phyloP scores from a whole-genome alignment of 2,113 vertebrate species.

The Fukomys damarensis region DNA sequence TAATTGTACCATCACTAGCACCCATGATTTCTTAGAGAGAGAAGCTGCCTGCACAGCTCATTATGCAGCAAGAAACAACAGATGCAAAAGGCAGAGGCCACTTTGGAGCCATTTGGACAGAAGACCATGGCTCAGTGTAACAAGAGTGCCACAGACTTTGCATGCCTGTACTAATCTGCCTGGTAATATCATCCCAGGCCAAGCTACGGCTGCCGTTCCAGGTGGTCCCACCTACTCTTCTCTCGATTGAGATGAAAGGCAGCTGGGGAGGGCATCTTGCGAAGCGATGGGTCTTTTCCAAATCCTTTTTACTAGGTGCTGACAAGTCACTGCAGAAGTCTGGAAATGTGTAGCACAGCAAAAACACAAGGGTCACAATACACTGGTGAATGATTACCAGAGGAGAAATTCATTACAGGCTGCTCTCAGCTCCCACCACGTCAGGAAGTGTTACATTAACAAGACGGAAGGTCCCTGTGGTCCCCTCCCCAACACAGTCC shows the following conservation, averaged over 20 bases:
- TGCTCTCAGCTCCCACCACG: constrained; percentile 43
- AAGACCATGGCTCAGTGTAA: background rate
- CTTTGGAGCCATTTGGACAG: constrained; percentile 62
- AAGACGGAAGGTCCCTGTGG: constrained; percentile 66
- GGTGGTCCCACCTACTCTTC: constrained; percentile 71
- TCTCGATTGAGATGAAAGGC: constrained; percentile 40
- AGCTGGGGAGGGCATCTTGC: constrained; percentile 52
- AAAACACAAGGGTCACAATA: constrained; percentile 68
- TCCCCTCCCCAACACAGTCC: constrained; percentile 16
- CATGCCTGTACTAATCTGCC: background rate
- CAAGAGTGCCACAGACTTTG: constrained; percentile 33
- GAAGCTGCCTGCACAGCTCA: constrained; percentile 32
- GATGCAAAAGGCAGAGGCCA: constrained; percentile 73
- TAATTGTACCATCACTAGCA: constrained; percentile 64
- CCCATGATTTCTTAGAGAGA: constrained; percentile 52
- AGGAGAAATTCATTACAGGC: constrained; percentile 69
- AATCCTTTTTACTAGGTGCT: constrained; percentile 76
- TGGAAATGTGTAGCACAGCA: constrained; percentile 74
- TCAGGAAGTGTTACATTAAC: constrained; percentile 68
- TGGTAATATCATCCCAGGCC: background rate
- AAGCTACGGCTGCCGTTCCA: background rate
- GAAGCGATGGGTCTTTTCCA: constrained; percentile 66
- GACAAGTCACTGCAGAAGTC: constrained; percentile 71
- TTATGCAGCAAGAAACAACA: constrained; percentile 65
- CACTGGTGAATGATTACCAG: constrained; percentile 73